These are phyloP conservation scores for Teleopsis dalmanni DNA, from an alignment of 1,140 invertebrate genomes.

Conservation along the genomic window DNA sequence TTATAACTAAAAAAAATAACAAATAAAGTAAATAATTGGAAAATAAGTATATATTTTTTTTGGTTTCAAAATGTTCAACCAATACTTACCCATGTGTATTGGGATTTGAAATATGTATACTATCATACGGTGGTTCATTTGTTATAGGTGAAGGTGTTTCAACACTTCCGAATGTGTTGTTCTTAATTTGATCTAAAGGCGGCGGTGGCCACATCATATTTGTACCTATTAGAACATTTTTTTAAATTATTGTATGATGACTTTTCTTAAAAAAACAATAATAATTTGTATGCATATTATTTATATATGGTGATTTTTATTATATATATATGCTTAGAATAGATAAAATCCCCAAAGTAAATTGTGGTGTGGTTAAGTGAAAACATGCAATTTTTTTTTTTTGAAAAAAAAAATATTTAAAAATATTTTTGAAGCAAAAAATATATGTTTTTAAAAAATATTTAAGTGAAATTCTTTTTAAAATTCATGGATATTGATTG, in stretches of 20 bases:
- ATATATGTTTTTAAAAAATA: too few species aligned
- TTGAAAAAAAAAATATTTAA: too few species aligned
- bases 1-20: slow-evolving; percentile 25
- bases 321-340: too few species aligned
- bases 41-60: not conserved
- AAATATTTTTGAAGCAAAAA: too few species aligned
- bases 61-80: not conserved
- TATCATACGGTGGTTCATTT: slow-evolving; percentile 36
- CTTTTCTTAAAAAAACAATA: too few species aligned
- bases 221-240: slow-evolving; percentile 18
- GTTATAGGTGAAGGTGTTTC: slow-evolving; percentile 40
- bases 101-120: slow-evolving; percentile 39
- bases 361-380: too few species aligned
- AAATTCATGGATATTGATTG: too few species aligned
- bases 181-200: slow-evolving; percentile 37
- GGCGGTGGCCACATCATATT: slow-evolving; percentile 41
- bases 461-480: too few species aligned
- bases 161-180: slow-evolving; percentile 39
- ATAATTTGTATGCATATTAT: too few species aligned
- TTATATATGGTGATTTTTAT: too few species aligned
- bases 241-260: not conserved
- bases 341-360: too few species aligned
- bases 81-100: slow-evolving; percentile 39
- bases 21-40: not conserved
- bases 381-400: too few species aligned